Percentiles rank a stretch among this genome's conserved stretches.
Conservation (phyloP, 2,797 vertebrate genomes). For the Lagodon rhomboides region DNA sequence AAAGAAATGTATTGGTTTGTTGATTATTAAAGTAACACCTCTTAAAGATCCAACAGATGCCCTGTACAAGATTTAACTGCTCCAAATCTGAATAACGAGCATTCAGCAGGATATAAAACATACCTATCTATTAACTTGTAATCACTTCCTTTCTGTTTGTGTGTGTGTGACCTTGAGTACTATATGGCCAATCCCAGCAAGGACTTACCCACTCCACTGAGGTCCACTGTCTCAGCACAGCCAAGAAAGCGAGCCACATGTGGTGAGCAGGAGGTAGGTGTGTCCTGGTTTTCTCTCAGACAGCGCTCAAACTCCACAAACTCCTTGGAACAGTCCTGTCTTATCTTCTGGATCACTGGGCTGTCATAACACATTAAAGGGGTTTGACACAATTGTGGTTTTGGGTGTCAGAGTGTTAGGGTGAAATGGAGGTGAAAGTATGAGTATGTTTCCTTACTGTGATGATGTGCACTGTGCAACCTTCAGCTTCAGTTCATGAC, state of each 20-base stretch:
- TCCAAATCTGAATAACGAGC: conserved; percentile 8
- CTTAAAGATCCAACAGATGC: not conserved
- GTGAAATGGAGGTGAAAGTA: not conserved
- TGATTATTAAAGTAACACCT: not conserved
- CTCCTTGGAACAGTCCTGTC: conserved; percentile 86
- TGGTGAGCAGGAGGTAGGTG: conserved; percentile 84
- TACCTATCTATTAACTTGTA: not conserved
- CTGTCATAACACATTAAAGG: conserved; percentile 71
- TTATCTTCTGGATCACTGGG: conserved; percentile 93
- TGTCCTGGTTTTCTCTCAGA: conserved; percentile 87
- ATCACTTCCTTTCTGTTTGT: not conserved
- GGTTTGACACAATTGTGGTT: not conserved
- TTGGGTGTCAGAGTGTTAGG: not conserved
- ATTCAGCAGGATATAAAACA: not conserved
- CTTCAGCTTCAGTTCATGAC: conserved; percentile 90
- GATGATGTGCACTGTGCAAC: conserved; percentile 93
- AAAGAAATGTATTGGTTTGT: conserved; percentile 17
- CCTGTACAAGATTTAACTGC: not conserved
- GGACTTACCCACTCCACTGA: conserved; percentile 77
- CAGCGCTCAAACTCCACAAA: conserved; percentile 92
- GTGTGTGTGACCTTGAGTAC: conserved; percentile 16
- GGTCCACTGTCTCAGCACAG: conserved; percentile 91
- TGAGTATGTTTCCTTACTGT: conserved; percentile 81
- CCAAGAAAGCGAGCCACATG: conserved; percentile 89
- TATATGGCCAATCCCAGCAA: not conserved